Evolutionary conservation across 92 coral and sea anemone genomes (phyloP), one percentile per base, ranked within the genome.

Genomic region (Parazoanthus swiftii): DNA sequence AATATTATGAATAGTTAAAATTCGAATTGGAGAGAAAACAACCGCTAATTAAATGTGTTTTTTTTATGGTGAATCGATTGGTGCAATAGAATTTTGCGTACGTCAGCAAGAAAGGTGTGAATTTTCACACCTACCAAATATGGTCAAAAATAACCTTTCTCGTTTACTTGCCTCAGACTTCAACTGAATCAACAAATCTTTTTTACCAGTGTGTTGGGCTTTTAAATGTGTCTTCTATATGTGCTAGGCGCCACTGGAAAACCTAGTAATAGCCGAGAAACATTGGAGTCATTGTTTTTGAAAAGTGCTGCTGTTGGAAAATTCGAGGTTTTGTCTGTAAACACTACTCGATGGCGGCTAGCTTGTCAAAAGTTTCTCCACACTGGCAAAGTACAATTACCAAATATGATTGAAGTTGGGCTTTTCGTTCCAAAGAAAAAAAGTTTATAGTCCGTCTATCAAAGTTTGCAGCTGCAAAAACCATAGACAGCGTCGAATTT

Each of bases 261-360:
- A 14, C 66, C 66, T 14, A 58, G 21, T 56, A 3, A 3, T 20
- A 3, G 66, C 66, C 66, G 66, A 58, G 66, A 58, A 14, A 58
- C 66, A 58, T 6, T 58, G 0, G 5, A 15, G 66, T 58, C 66
- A 58, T 6, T 58, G 23, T 58, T 20, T 14, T 58, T 14, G 0
- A 58, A 58, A 14, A 58, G 66, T 58, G 66, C 66, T 6, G 66
- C 4, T 58, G 66, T 58, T 58, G 3, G 51, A 48, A 77, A 77
- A n/a, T 38, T 3, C 16, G 82, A 77, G 56, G 82, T 16, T 14
- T 21, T 56, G 46, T 39, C 56, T 8, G 46, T 56, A 77, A 26
- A 77, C 82, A 56, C 82, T 26, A 21, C 82, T 77, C 10, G 46
- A 77, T 58, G 23, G 23, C 23, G 66, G 66, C 66, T 58, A 58